Percentiles rank a stretch among this genome's conserved stretches.
Evolutionary conservation across 2,113 vertebrate species (phyloP).

Genomic region (Gila orcuttii): DNA sequence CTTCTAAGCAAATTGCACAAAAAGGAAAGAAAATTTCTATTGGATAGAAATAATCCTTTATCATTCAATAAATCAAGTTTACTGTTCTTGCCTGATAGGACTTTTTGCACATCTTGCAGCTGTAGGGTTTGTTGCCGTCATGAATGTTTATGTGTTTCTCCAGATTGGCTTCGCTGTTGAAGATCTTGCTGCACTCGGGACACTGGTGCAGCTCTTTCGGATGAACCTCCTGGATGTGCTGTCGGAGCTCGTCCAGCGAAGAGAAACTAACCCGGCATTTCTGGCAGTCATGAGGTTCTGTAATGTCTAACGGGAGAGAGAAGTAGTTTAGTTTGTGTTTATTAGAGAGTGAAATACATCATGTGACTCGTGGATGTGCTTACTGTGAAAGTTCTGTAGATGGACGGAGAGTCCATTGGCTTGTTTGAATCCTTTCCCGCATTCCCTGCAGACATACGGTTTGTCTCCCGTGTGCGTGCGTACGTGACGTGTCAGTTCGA

Average conservation of each 20-base stretch:
- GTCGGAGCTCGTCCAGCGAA: conserved; percentile 82
- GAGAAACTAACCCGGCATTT: conserved; percentile 88
- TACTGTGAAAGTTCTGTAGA: conserved; percentile 87
- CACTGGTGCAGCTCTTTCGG: conserved; percentile 86
- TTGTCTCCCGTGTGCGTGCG: conserved; percentile 88
- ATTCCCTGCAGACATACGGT: conserved; percentile 86
- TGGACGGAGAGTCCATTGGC: conserved; percentile 88
- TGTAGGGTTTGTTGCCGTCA: conserved; percentile 82
- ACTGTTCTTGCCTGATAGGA: conserved; percentile 80
- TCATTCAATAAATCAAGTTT: not conserved
- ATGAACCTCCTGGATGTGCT: conserved; percentile 83
- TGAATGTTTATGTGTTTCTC: conserved; percentile 83
- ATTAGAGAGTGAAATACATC: not conserved
- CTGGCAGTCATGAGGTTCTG: conserved; percentile 87
- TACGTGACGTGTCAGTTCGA: conserved; percentile 86
- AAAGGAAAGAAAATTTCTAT: not conserved
- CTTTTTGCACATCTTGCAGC: conserved; percentile 88
- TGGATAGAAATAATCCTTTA: not conserved
- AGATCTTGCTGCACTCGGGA: conserved; percentile 81
- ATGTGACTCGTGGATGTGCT: conserved; percentile 52
- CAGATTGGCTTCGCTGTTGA: conserved; percentile 79
- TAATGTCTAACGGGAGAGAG: conserved; percentile 72
- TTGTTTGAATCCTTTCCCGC: conserved; percentile 90
- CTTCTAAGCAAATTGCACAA: not conserved
- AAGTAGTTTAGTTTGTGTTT: not conserved